Conservation (phyloP, 2,113 vertebrate genomes). For the Tragulus kanchil region DNA sequence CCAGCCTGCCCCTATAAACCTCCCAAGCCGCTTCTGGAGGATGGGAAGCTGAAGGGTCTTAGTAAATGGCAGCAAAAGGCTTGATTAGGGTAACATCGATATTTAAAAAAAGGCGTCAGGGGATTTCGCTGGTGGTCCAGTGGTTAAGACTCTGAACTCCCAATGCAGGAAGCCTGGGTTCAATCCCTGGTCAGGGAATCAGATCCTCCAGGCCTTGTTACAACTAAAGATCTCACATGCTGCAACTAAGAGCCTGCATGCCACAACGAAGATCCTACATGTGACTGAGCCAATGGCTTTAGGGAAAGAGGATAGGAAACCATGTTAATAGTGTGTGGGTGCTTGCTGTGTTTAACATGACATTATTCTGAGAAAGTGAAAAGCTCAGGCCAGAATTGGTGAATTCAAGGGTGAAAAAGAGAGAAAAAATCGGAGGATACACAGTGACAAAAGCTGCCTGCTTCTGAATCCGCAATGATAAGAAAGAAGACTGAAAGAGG, state of each 20-base stretch:
- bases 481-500: background rate
- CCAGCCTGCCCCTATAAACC: constrained; percentile 21
- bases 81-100: constrained; percentile 54
- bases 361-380: background rate
- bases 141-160: background rate
- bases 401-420: background rate
- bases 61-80: constrained; percentile 56
- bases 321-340: background rate
- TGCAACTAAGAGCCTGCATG: background rate
- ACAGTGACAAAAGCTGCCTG: constrained; percentile 16
- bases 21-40: too few species aligned
- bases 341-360: constrained; percentile 21
- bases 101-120: background rate
- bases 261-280: background rate
- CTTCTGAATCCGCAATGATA: background rate
- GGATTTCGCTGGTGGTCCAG: background rate
- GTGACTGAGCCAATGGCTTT: background rate
- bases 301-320: background rate
- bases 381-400: background rate
- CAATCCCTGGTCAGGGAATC: background rate
- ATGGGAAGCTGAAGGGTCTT: constrained; percentile 39
- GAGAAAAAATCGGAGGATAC: background rate
- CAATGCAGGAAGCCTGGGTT: background rate
- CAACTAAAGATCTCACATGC: background rate
- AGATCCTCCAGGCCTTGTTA: background rate